A percentile compares a stretch with the other conserved stretches of the same genome.
Conservation (phyloP, 2,888 invertebrate genomes). For the Tricholauxania praeusta region DNA sequence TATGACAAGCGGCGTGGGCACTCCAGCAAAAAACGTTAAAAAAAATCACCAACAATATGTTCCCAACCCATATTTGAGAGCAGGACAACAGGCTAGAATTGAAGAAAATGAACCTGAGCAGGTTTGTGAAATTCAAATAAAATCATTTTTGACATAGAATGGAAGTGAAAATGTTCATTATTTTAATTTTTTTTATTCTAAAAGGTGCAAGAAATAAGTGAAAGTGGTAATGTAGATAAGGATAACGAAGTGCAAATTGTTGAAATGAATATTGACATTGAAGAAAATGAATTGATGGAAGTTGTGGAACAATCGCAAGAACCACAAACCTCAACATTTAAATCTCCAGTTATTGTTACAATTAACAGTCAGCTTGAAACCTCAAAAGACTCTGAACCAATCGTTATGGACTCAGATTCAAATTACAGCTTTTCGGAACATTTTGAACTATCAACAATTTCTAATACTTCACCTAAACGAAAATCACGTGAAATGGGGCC, state of each 20-base stretch:
- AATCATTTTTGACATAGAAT: neutral
- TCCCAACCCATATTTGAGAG: slow-evolving; percentile 50
- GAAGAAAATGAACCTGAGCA: slow-evolving; percentile 45
- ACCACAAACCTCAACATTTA: slow-evolving; percentile 35
- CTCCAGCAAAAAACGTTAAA: slow-evolving; percentile 38
- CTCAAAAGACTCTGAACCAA: slow-evolving; percentile 3
- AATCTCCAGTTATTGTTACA: slow-evolving; percentile 35
- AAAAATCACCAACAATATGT: slow-evolving; percentile 45
- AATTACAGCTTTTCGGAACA: slow-evolving; percentile 68
- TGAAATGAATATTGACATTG: neutral
- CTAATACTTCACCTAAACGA: slow-evolving; percentile 19
- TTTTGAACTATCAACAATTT: slow-evolving; percentile 55
- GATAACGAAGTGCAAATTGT: neutral
- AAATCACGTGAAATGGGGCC: slow-evolving; percentile 52
- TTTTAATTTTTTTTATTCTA: slow-evolving; percentile 3
- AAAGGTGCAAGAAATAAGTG: slow-evolving; percentile 51
- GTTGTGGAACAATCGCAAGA: neutral
- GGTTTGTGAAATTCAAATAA: slow-evolving; percentile 30
- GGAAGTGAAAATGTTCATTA: no score
- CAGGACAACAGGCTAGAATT: slow-evolving; percentile 24
- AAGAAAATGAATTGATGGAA: slow-evolving; percentile 30
- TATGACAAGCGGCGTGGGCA: neutral
- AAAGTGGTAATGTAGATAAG: slow-evolving; percentile 43
- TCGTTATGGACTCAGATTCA: slow-evolving; percentile 62
- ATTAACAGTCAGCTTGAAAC: neutral